Evolutionary conservation across 2,113 vertebrate species (phyloP), one percentile per base, ranked within the genome.

Genomic region (Elephantulus edwardii): DNA sequence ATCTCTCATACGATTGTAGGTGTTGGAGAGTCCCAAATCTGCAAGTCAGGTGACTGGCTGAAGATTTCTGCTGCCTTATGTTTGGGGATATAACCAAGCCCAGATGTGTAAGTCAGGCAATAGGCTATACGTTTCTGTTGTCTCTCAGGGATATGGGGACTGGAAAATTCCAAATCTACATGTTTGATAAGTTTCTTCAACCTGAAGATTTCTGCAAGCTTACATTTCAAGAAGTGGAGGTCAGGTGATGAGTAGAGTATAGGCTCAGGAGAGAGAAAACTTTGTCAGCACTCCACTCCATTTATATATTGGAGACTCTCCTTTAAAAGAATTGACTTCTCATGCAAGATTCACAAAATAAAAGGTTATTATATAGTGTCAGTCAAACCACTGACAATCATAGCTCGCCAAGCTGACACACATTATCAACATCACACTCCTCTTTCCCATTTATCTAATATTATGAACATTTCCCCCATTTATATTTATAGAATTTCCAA

Each of bases 401-500:
- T 66, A 35, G n/a, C n/a, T 66, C n/a, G 14, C 64, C 14, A 7
- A 66, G 64, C 20, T 66, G n/a, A 35, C n/a, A n/a, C 60, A 66
- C 19, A 35, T 19, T 17, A 66, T 35, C 20, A 8, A 66, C n/a
- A 28, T 28, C 24, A 58, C 56, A 58, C 35, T 46, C 35, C 6
- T 81, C 75, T 74, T 86, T 82, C 60, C 38, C 30, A 66, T 94
- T 88, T 83, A 72, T 52, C 66, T 42, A 83, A 62, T 81, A 77
- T 66, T 83, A 68, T 30, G 48, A n/a, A 88, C 46, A 28, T 38
- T 2, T 83, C 19, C 42, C 26, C 54, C 8, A 56, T 48, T 86
- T 35, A 35, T 40, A 60, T 24, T 44, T 40, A 20, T 35, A 20
- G 17, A 58, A 90, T 72, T 88, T 68, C 42, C 80, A 88, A 77